These are phyloP conservation scores for Syngnathus scovelli DNA, from an alignment of 2,113 vertebrate species.

Conservation along the genomic window DNA sequence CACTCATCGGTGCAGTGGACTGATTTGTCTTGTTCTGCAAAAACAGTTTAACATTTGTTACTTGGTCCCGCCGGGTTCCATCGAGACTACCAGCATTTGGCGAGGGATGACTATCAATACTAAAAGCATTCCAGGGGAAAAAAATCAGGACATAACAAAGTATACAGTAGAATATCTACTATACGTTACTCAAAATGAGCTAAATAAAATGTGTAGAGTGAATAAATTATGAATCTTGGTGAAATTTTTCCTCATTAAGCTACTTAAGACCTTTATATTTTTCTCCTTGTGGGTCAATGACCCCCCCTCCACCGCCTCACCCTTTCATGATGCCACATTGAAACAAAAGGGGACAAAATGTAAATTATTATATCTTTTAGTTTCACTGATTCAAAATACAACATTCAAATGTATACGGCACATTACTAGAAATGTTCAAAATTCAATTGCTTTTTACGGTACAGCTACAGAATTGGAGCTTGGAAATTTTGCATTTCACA, in stretches of 20 bases:
- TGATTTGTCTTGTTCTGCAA: constrained; percentile 93
- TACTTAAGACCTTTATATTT: no score
- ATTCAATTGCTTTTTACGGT: constrained; percentile 1
- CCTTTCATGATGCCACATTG: not conserved
- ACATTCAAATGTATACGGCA: not conserved
- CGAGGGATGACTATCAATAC: constrained; percentile 43
- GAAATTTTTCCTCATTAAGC: no score
- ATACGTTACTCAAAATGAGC: constrained; percentile 7
- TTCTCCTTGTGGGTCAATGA: no score
- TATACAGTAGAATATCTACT: constrained; percentile 10
- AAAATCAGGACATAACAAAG: constrained; percentile 9
- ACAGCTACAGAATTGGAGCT: not conserved
- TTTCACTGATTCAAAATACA: not conserved
- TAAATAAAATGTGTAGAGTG: not conserved
- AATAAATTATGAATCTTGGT: no score
- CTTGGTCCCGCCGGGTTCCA: constrained; percentile 38
- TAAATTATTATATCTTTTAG: no score
- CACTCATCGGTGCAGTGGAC: constrained; percentile 98
- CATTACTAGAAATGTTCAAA: not conserved
- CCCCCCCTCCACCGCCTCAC: no score
- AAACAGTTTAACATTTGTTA: constrained; percentile 66
- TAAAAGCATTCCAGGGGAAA: constrained; percentile 17
- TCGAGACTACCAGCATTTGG: constrained; percentile 27
- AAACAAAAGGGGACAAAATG: not conserved
- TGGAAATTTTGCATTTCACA: constrained; percentile 6